These are phyloP conservation scores for Tenrec ecaudatus DNA, from an alignment of 2,113 vertebrate genomes.

Conservation along the genomic window DNA sequence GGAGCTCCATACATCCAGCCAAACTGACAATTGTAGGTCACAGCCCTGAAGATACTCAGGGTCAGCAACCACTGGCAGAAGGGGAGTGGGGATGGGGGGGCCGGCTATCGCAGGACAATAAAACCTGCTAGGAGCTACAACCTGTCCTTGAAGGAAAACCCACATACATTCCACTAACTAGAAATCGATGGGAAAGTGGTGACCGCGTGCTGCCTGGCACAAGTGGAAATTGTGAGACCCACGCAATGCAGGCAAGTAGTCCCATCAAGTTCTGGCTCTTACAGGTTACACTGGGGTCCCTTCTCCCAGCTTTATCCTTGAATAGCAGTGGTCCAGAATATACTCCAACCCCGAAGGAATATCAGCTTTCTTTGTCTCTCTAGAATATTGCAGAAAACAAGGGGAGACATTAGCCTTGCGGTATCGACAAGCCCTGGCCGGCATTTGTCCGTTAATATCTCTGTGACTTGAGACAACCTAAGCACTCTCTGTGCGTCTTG, in stretches of 20 bases:
- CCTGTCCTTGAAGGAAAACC: background rate
- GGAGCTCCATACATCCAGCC: background rate
- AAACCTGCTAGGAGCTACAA: background rate
- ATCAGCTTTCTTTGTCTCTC: background rate
- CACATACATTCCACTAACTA: background rate
- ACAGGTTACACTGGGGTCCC: background rate
- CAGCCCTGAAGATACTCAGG: background rate
- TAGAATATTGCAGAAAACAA: background rate
- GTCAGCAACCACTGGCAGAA: background rate
- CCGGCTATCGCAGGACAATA: background rate
- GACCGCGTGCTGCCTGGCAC: background rate
- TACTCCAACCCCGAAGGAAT: background rate
- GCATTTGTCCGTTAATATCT: background rate
- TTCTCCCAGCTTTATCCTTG: background rate
- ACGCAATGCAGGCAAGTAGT: background rate
- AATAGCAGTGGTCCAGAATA: background rate
- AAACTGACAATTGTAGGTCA: slow-evolving; percentile 57
- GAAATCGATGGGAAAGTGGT: background rate
- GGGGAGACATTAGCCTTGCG: background rate
- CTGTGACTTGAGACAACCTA: background rate
- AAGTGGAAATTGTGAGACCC: background rate
- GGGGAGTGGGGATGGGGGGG: too few relatives aligned
- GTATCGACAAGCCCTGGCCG: background rate
- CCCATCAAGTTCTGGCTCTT: background rate
- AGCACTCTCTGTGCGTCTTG: background rate